A percentile compares a stretch with the other conserved stretches of the same genome.
Conservation (phyloP, 2,113 vertebrate species). For the Ramphastos sulfuratus region DNA sequence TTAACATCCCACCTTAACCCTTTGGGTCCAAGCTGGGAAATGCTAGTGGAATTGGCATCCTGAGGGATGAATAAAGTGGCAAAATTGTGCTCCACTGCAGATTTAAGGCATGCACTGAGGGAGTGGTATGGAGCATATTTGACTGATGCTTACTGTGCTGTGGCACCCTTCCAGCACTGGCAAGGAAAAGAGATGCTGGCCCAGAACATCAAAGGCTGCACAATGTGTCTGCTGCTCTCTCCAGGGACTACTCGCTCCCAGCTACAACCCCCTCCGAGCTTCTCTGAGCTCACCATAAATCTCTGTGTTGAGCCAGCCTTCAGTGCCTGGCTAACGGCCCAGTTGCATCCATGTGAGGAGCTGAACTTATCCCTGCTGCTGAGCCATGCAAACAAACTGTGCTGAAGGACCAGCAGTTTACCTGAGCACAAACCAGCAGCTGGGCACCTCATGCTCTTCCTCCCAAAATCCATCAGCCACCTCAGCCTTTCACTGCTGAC, state of each 20-base stretch:
- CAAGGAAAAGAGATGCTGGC: neutral
- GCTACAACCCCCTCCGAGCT: neutral
- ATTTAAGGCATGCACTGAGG: neutral
- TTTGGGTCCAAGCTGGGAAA: neutral
- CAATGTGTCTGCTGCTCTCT: neutral
- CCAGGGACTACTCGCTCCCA: neutral
- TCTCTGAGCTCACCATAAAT: neutral
- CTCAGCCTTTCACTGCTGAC: neutral
- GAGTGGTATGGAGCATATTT: neutral
- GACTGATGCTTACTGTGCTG: neutral
- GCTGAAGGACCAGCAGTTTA: neutral
- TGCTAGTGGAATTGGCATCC: neutral
- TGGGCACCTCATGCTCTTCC: neutral
- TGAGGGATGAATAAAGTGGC: neutral
- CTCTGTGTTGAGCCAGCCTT: neutral
- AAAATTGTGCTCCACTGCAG: neutral
- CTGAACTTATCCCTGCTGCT: neutral
- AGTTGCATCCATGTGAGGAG: neutral
- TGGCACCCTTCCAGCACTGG: neutral
- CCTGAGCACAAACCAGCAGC: neutral
- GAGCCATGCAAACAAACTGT: neutral
- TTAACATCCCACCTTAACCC: slow-evolving; percentile 10
- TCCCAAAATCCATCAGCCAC: neutral
- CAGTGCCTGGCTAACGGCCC: neutral
- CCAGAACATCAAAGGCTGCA: neutral